Base-by-base conservation (phyloP, 2,888 invertebrate genomes). In the Pterostichus madidus region DNA sequence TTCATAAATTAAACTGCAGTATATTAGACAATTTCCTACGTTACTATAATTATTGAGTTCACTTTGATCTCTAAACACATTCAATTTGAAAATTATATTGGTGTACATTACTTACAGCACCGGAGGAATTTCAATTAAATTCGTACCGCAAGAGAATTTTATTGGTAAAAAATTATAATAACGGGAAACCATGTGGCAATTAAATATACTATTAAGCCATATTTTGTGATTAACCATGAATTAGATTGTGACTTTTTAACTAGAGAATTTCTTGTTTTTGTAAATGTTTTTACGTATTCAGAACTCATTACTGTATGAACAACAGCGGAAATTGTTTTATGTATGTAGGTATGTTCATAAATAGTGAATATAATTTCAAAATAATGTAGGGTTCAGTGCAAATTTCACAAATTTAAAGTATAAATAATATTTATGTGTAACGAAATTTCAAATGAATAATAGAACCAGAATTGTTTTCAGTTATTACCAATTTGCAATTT, bases 101-200 rank as follows among this genome's bases (percentile, higher is more conserved):
- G 31, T 11, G 59, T 59, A 59, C 31, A 4, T 59, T 64, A 64
- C 64, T 32, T 64, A 64, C 61, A 61, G 53, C 53, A 31, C 24
- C 59, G n/a, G 0, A 49, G 80, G 80, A 80, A 80, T 80, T 80
- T 80, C 68, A 68, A 80, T 80, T 80, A 13, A 80, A 80, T 80
- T 80, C 46, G 78, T 79, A 61, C 31, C 39, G 59, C 56, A 75
- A 35, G n/a, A 53, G 76, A 53, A 13, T 35, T 35, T 64, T 64
- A 56, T 39, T 13, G 35, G 13, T 59, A 64, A 78, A 78, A 59
- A 78, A 78, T 61, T 56, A 10, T 79, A 79, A 64, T 79, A 79
- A 79, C 64, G 64, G 79, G 61, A 79, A 49, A 46, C 35, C 35
- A 46, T 44, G 24, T 31, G 53, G 46, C 44, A 15, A 79, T 64